A percentile compares a stretch with the other conserved stretches of the same genome.
Evolutionary conservation across 2,113 vertebrate species (phyloP).

Genomic region (Litocranius walleri): DNA sequence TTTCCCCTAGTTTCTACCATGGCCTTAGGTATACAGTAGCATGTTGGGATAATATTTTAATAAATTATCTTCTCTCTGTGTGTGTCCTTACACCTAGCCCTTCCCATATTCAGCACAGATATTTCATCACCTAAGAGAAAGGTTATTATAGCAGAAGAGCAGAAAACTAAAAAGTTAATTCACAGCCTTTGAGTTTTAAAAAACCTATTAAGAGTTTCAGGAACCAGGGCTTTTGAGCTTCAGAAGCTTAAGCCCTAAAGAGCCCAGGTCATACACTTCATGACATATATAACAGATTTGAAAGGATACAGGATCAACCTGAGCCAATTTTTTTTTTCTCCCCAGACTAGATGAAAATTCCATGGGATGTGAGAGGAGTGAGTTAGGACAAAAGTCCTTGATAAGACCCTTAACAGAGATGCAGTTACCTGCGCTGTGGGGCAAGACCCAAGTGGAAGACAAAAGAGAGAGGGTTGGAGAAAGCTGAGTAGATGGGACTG

Average conservation of each 20-base stretch:
- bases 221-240: constrained; percentile 4
- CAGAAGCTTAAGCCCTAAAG: not conserved
- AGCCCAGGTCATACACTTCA: not conserved
- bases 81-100: not conserved
- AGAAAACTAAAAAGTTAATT: not conserved
- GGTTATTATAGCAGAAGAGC: not conserved
- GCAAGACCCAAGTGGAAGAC: not conserved
- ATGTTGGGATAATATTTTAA: constrained; percentile 11
- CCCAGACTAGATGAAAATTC: not conserved
- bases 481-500: not conserved
- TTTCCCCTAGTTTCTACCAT: constrained; percentile 6
- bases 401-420: not conserved
- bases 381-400: not conserved
- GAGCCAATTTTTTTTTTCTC: not conserved
- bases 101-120: not conserved
- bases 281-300: not conserved
- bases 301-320: not conserved
- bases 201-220: constrained; percentile 16
- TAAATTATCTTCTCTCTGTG: not conserved
- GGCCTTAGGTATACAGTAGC: not conserved
- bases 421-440: not conserved
- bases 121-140: not conserved
- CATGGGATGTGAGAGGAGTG: not conserved
- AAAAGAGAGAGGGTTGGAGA: not conserved
- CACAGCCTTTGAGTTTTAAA: not conserved